A percentile compares a stretch with the other conserved stretches of the same genome.
These are phyloP conservation scores for Tridacna gigas DNA, from an alignment of 2,888 invertebrate genomes.

Conservation along the genomic window DNA sequence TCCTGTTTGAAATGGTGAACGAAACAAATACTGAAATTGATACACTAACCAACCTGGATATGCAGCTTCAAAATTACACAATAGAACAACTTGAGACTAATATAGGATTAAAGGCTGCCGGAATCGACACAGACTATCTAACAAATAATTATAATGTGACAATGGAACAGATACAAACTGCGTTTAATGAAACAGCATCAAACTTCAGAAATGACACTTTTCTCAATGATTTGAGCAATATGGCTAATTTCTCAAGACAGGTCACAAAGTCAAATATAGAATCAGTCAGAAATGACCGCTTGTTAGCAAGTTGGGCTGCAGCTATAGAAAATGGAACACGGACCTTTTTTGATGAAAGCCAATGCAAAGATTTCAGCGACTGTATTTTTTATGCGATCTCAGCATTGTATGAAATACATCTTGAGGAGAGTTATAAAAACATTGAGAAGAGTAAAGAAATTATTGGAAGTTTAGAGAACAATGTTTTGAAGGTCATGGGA, in stretches of 20 bases:
- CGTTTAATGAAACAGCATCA: slow-evolving; percentile 13
- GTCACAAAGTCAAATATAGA: slow-evolving; percentile 25
- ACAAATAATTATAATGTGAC: slow-evolving; percentile 38
- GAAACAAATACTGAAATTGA: slow-evolving; percentile 33
- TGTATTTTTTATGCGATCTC: slow-evolving; percentile 41
- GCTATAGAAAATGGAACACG: slow-evolving; percentile 33
- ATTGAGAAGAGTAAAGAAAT: slow-evolving; percentile 21
- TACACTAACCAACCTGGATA: not conserved
- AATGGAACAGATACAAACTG: slow-evolving; percentile 7
- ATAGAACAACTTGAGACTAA: not conserved
- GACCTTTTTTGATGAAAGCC: slow-evolving; percentile 23
- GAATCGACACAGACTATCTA: slow-evolving; percentile 24
- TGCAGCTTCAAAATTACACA: not conserved
- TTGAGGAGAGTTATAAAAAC: slow-evolving; percentile 31
- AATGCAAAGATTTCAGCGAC: slow-evolving; percentile 43
- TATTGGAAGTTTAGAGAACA: slow-evolving; percentile 31
- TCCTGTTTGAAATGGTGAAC: slow-evolving; percentile 31
- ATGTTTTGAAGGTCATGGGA: slow-evolving; percentile 30
- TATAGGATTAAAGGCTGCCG: slow-evolving; percentile 28
- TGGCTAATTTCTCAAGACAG: slow-evolving; percentile 7
- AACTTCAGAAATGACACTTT: slow-evolving; percentile 24
- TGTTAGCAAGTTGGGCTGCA: slow-evolving; percentile 27
- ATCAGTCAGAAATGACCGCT: not conserved
- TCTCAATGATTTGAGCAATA: slow-evolving; percentile 26
- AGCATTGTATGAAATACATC: slow-evolving; percentile 38